These are phyloP conservation scores for Engystomops pustulosus DNA, from an alignment of 2,113 vertebrate species.

Conservation along the genomic window DNA sequence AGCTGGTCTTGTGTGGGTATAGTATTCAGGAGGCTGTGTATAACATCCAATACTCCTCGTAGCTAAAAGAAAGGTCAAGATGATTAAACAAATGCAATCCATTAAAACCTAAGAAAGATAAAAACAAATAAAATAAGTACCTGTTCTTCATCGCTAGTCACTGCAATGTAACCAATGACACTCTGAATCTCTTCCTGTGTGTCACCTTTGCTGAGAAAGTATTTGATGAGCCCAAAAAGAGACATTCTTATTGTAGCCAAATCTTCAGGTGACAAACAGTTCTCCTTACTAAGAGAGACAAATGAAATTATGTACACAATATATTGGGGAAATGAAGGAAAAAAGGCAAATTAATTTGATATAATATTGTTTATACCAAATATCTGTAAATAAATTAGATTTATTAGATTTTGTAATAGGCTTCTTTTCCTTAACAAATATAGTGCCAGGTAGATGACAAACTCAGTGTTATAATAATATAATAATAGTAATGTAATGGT, in stretches of 20 bases:
- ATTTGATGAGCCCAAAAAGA: conserved; percentile 89
- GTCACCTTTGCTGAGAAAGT: conserved; percentile 95
- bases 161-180: conserved; percentile 91
- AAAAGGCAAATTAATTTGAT: not conserved
- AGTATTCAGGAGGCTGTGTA: conserved; percentile 86
- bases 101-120: not conserved
- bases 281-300: conserved; percentile 74
- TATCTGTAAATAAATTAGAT: too few species aligned
- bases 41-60: conserved; percentile 83
- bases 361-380: too few species aligned
- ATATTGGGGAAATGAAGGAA: not conserved
- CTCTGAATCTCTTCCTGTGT: conserved; percentile 93
- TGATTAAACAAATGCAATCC: not conserved
- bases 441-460: too few species aligned
- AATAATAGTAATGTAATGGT: too few species aligned
- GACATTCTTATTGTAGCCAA: conserved; percentile 87
- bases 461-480: too few species aligned
- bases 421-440: too few species aligned
- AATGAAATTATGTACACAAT: conserved; percentile 7
- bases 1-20: conserved; percentile 89
- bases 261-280: conserved; percentile 85
- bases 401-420: too few species aligned
- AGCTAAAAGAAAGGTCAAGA: conserved; percentile 75
- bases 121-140: conserved; percentile 65
- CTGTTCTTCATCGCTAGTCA: conserved; percentile 92